Conservation (phyloP, 2,113 vertebrate species). For the Apteryx owenii region DNA sequence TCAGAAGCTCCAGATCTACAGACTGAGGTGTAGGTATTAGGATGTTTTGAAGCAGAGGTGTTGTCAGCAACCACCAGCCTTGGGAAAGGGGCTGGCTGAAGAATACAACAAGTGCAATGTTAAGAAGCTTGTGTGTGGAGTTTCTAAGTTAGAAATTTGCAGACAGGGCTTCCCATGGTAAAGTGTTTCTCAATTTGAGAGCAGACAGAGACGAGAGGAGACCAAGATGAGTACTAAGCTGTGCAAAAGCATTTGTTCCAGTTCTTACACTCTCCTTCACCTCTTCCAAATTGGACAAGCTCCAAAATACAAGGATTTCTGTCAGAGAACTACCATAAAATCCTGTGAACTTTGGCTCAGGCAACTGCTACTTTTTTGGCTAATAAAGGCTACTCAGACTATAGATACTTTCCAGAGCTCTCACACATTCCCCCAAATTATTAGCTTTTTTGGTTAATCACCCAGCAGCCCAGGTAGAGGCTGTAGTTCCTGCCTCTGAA, state of each 20-base stretch:
- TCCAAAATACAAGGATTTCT: not conserved
- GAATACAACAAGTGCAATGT: not conserved
- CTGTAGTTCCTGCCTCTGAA: not conserved
- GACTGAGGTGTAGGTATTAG: not conserved
- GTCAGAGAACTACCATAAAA: not conserved
- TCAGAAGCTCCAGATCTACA: not conserved
- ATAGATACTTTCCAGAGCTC: not conserved
- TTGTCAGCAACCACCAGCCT: not conserved
- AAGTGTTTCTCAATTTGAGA: not conserved
- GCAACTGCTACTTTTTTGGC: not conserved
- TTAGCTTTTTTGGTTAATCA: not conserved
- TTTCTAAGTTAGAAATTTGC: not conserved
- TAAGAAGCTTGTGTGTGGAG: not conserved
- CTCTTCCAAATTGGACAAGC: not conserved
- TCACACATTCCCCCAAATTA: not conserved
- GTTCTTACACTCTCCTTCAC: not conserved
- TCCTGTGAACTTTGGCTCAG: not conserved
- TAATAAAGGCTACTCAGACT: not conserved
- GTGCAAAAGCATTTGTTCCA: not conserved
- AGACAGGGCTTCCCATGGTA: not conserved
- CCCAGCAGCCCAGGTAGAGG: not conserved
- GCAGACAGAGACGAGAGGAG: not conserved
- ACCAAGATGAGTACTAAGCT: not conserved
- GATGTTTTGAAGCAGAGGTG: not conserved
- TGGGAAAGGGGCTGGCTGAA: not conserved